Base-by-base conservation (phyloP, 2,888 invertebrate genomes). In the Phasia obesa region DNA sequence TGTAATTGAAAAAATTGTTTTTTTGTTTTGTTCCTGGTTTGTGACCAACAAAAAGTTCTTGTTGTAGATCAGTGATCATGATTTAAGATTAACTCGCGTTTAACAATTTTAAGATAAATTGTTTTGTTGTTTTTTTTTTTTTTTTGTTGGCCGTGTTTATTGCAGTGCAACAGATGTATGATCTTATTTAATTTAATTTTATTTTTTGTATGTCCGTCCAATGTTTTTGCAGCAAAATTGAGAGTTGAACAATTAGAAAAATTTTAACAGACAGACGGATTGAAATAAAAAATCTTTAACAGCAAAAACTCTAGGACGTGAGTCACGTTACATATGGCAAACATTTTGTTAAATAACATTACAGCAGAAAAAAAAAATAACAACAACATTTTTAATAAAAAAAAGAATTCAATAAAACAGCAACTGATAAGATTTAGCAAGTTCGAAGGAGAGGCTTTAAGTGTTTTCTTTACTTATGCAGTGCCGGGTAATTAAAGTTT, bases 1-100 rank as follows among this genome's bases (percentile, higher is more conserved):
- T 67, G 55, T 75, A 62, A 47, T 38, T 71, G 86, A 85, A 86
- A 88, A 87, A 87, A 85, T 19, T 19, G 44, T 42, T 35, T 25
- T 88, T 87, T 87, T 85, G 85, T 86, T 86, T 87, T 85, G 80
- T 79, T 78, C 19, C 53, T 64, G 47, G 17, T 65, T 57, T 75
- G 35, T 67, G 38, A 25, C 59, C 65, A 67, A 23, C 60, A 67
- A 73, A 80, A 84, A 74, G 85, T 87, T 87, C 84, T 86, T 81
- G 86, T 84, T 86, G 85, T 79, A 85, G 86, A 84, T 86, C 85
- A 84, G 77, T 81, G 84, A 85, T 86, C 85, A 85, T 86, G 84
- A 84, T 85, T 85, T 86, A 70, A 84, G 84, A 84, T 84, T 83
- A 84, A 70, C 81, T 81, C 77, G 81, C 51, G 77, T 79, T 83